Evolutionary conservation across 2,113 vertebrate genomes (phyloP).

Genomic region (Nicator chloris): DNA sequence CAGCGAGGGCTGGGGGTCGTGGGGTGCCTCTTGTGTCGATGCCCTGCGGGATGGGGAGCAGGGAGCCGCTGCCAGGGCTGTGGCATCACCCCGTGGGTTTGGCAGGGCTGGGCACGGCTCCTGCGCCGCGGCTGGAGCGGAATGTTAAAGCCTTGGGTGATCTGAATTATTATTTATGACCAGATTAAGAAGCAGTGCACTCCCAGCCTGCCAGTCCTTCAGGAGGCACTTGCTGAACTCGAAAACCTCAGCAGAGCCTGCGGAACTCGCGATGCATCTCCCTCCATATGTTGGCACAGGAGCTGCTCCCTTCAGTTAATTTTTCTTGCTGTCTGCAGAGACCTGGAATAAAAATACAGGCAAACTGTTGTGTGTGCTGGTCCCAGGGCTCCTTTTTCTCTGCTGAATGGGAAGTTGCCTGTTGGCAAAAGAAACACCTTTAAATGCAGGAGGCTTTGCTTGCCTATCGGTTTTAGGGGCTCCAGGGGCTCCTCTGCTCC

Average conservation of each 20-base stretch:
- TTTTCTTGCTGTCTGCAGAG: slow-evolving; percentile 28
- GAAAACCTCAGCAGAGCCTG: neutral
- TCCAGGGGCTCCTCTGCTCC: neutral
- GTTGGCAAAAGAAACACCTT: neutral
- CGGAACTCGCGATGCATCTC: neutral
- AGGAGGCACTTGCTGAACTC: slow-evolving; percentile 28
- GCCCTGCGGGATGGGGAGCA: fast-evolving
- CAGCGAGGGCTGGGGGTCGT: fast-evolving
- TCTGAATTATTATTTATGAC: slow-evolving; percentile 16
- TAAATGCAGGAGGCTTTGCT: neutral
- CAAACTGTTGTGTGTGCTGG: neutral
- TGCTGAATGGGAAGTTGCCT: neutral
- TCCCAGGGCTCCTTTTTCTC: neutral
- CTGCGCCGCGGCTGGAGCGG: neutral
- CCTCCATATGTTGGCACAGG: slow-evolving; percentile 19
- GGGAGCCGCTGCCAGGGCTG: neutral
- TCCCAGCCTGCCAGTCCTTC: neutral
- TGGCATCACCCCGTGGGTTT: fast-evolving
- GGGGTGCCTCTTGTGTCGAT: fast-evolving
- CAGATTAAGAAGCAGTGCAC: neutral
- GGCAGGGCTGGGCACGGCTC: neutral
- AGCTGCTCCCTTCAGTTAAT: slow-evolving; percentile 42
- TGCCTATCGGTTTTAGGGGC: neutral
- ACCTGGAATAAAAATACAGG: slow-evolving; percentile 12
- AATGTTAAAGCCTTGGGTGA: neutral